Evolutionary conservation across 2,888 invertebrate species (phyloP).

Genomic region (Margaritifera margaritifera): DNA sequence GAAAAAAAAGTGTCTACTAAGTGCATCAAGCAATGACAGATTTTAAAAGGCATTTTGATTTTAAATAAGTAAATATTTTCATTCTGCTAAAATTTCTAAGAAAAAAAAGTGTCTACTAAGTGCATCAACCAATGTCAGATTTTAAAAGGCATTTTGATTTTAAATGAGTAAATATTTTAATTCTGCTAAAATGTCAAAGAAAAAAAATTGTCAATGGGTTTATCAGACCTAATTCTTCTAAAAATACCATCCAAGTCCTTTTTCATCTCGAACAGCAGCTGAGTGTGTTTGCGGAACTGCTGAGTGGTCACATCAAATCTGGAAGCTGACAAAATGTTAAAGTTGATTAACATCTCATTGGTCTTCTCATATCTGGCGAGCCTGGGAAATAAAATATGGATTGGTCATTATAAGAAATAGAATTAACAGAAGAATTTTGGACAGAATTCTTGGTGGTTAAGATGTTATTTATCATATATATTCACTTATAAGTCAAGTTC

Average conservation of each 20-base stretch:
- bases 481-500: too few relatives aligned
- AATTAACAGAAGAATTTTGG: neutral
- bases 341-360: conserved; percentile 98
- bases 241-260: conserved; percentile 96
- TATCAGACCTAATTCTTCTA: conserved; percentile 83
- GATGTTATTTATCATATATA: too few relatives aligned
- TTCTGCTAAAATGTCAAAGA: too few relatives aligned
- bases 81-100: too few relatives aligned
- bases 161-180: neutral
- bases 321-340: conserved; percentile 92
- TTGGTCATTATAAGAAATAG: neutral
- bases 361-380: conserved; percentile 97
- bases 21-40: neutral
- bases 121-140: neutral
- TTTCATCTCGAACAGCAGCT: conserved; percentile 90
- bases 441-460: too few relatives aligned
- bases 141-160: neutral
- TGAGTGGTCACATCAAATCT: conserved; percentile 88
- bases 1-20: too few relatives aligned
- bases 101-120: too few relatives aligned
- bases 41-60: neutral
- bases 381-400: conserved; percentile 43
- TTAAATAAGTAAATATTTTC: neutral
- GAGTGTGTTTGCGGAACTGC: conserved; percentile 93
- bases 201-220: too few relatives aligned